phyloP scores from a whole-genome alignment of 2,888 invertebrate species.

The Pyrochroa serraticornis region DNA sequence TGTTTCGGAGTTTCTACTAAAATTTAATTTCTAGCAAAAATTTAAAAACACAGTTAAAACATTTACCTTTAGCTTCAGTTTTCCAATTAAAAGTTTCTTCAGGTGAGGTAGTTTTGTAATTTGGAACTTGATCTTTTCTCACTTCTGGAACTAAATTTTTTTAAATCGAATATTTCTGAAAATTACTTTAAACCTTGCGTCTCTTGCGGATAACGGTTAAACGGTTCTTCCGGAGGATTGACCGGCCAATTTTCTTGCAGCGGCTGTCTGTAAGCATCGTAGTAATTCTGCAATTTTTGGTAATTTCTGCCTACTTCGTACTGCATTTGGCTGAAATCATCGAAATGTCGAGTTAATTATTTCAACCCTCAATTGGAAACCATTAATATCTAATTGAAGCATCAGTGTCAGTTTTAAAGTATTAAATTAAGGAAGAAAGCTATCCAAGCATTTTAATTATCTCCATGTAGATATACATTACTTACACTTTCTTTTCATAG shows the following conservation, averaged over 20 bases:
- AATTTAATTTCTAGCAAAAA: conserved; percentile 1
- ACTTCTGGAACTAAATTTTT: conserved; percentile 1
- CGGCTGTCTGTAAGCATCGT: conserved; percentile 25
- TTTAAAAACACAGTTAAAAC: neutral
- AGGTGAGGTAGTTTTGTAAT: conserved; percentile 3
- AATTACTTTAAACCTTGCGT: too few species aligned
- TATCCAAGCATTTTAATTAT: conserved; percentile 38
- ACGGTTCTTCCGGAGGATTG: conserved; percentile 21
- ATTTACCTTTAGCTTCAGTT: neutral
- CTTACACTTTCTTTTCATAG: conserved; percentile 18
- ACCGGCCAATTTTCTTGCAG: conserved; percentile 40
- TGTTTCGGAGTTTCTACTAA: conserved; percentile 46
- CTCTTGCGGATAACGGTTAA: conserved; percentile 15
- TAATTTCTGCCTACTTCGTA: conserved; percentile 41
- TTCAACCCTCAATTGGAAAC: neutral
- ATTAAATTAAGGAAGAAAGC: conserved; percentile 38
- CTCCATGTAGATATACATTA: conserved; percentile 8
- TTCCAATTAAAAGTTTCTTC: conserved; percentile 7
- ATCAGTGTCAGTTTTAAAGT: neutral
- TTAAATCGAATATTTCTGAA: neutral
- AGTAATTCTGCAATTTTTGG: conserved; percentile 32
- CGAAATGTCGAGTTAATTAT: neutral
- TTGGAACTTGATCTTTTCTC: neutral
- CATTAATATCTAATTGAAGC: neutral
- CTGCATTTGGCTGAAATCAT: conserved; percentile 45